phyloP scores from a whole-genome alignment of 1,140 invertebrate species.

The Papilio helenus region DNA sequence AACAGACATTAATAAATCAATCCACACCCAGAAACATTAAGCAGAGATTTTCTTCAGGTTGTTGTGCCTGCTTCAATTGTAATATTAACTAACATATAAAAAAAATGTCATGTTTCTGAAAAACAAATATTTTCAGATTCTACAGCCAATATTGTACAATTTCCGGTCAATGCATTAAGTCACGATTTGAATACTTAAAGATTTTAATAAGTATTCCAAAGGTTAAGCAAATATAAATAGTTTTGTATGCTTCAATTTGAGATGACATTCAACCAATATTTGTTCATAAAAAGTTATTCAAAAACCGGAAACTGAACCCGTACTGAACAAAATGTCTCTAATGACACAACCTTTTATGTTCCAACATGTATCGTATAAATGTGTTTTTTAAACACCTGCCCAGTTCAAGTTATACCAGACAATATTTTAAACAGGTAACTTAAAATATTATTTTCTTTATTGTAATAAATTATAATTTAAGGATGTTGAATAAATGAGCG shows the following conservation, averaged over 20 bases:
- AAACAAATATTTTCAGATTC: neutral
- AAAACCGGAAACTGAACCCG: slow-evolving; percentile 18
- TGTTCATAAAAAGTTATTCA: slow-evolving; percentile 1
- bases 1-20: too few relatives aligned
- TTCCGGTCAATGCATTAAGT: neutral
- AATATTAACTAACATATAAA: neutral
- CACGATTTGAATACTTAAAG: too few relatives aligned
- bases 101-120: neutral
- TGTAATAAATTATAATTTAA: slow-evolving; percentile 28
- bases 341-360: slow-evolving; percentile 16
- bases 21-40: too few relatives aligned
- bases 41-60: too few relatives aligned
- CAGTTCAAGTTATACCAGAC: neutral
- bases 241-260: neutral
- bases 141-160: neutral
- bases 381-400: slow-evolving; percentile 16
- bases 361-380: slow-evolving; percentile 18
- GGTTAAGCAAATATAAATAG: neutral
- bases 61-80: too few relatives aligned
- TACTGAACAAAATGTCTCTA: slow-evolving; percentile 21
- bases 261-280: neutral
- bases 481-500: slow-evolving; percentile 18
- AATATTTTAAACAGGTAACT: slow-evolving; percentile 2
- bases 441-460: slow-evolving; percentile 7
- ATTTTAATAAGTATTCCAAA: neutral